phyloP scores from a whole-genome alignment of 2,113 vertebrate genomes.

The Mus spicilegus region DNA sequence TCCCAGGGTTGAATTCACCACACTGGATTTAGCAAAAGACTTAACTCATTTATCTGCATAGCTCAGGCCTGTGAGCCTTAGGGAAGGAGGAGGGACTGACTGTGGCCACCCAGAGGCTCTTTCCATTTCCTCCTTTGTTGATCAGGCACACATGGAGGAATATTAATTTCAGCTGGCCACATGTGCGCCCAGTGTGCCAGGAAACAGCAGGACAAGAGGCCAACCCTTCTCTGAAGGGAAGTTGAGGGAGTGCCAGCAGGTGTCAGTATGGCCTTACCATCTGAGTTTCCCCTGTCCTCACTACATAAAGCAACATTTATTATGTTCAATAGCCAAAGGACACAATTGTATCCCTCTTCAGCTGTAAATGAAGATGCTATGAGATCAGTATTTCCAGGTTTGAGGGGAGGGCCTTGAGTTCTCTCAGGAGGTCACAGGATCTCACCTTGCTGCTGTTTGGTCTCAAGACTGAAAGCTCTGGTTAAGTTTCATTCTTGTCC shows the following conservation, averaged over 20 bases:
- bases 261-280: constrained; percentile 87
- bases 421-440: not conserved
- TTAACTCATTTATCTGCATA: no score
- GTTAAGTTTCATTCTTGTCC: not conserved
- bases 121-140: not conserved
- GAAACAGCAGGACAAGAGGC: not conserved
- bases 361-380: not conserved
- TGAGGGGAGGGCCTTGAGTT: not conserved
- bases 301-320: constrained; percentile 63
- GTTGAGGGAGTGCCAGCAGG: constrained; percentile 86
- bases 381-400: not conserved
- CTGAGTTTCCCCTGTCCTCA: constrained; percentile 69
- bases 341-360: not conserved
- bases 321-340: constrained; percentile 30
- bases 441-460: not conserved
- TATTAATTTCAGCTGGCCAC: not conserved
- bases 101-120: not conserved
- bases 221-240: constrained; percentile 55
- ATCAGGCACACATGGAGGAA: not conserved
- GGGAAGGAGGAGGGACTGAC: not conserved
- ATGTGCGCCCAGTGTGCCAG: not conserved
- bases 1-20: not conserved
- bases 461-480: constrained; percentile 49
- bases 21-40: not conserved
- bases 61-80: not conserved